A percentile compares a stretch with the other conserved stretches of the same genome.
Evolutionary conservation across 2,888 invertebrate species (phyloP).

Genomic region (Synergus japonicus): DNA sequence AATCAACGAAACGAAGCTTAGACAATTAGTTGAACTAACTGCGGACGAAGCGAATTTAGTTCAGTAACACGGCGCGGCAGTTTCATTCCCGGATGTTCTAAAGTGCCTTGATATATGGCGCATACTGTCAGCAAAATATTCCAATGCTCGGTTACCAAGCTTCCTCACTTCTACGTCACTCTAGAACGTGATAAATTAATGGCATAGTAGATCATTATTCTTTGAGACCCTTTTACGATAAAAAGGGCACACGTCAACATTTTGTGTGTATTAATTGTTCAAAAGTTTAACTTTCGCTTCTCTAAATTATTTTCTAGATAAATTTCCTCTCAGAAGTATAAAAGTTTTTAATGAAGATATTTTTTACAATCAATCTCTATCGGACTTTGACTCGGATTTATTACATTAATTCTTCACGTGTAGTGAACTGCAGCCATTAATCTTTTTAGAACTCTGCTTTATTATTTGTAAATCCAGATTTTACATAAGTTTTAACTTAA

Average conservation of each 20-base stretch:
- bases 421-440: too few relatives aligned
- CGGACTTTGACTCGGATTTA: neutral
- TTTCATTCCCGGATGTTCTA: slow-evolving; percentile 11
- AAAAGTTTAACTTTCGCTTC: too few relatives aligned
- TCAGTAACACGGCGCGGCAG: neutral
- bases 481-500: too few relatives aligned
- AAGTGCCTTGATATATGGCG: slow-evolving; percentile 28
- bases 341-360: neutral
- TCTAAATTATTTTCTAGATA: neutral
- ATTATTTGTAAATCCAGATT: neutral
- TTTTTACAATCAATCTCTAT: neutral
- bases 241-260: too few relatives aligned
- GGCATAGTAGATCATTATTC: neutral
- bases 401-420: neutral
- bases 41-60: slow-evolving; percentile 12
- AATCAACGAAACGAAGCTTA: slow-evolving; percentile 1
- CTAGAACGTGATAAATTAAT: neutral
- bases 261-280: too few relatives aligned
- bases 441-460: too few relatives aligned
- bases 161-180: neutral
- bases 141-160: slow-evolving; percentile 2
- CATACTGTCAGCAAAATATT: slow-evolving; percentile 20
- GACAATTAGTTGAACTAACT: neutral
- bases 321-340: neutral
- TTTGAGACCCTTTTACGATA: neutral